A percentile compares a stretch with the other conserved stretches of the same genome.
phyloP scores from a whole-genome alignment of 2,888 invertebrate species.

The Xestobium rufovillosum region DNA sequence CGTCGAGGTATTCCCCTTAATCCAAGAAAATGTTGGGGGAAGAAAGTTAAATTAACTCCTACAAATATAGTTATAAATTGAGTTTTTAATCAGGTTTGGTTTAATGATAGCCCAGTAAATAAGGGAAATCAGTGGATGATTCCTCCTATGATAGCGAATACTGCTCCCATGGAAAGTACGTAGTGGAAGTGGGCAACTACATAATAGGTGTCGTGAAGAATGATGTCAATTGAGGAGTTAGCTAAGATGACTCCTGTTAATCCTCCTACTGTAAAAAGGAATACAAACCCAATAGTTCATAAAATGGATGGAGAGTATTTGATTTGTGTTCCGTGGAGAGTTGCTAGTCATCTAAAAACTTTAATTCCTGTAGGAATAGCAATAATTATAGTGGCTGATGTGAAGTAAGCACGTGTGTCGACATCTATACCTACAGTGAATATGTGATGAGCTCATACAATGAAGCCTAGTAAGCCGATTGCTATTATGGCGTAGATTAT shows the following conservation, averaged over 20 bases:
- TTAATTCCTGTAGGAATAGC: conserved; percentile 74
- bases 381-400: conserved; percentile 80
- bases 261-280: conserved; percentile 70
- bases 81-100: too few relatives aligned
- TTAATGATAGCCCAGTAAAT: conserved; percentile 56
- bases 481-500: too few relatives aligned
- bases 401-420: too few relatives aligned
- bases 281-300: conserved; percentile 69
- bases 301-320: conserved; percentile 51
- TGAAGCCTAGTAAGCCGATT: too few relatives aligned
- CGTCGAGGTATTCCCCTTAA: too few relatives aligned
- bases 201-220: conserved; percentile 77
- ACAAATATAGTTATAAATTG: too few relatives aligned
- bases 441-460: too few relatives aligned
- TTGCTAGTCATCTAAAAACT: conserved; percentile 70
- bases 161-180: conserved; percentile 71
- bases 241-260: conserved; percentile 61
- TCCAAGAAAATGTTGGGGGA: too few relatives aligned
- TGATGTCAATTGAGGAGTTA: conserved; percentile 70
- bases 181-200: conserved; percentile 79
- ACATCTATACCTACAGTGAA: conserved; percentile 79
- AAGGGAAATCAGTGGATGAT: conserved; percentile 65
- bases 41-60: too few relatives aligned
- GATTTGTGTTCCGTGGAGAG: conserved; percentile 57
- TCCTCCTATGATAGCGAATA: conserved; percentile 70